Evolutionary conservation across 2,797 vertebrate species (phyloP).

Genomic region (Gambusia yucatana): DNA sequence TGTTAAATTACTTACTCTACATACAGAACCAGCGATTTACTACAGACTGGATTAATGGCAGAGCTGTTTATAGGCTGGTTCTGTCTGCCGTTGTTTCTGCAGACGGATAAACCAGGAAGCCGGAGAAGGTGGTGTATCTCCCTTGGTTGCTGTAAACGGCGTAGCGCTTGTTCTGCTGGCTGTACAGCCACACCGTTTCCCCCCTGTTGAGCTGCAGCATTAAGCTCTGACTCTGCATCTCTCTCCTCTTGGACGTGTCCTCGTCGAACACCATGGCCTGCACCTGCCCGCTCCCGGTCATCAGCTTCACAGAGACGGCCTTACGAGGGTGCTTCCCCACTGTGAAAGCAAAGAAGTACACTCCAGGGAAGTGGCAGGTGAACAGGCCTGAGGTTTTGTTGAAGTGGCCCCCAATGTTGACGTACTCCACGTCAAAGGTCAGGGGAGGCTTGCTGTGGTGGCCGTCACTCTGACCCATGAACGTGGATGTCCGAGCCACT

Average conservation of each 20-base stretch:
- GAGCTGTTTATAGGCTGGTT: slow-evolving; percentile 58
- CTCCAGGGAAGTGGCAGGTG: slow-evolving; percentile 77
- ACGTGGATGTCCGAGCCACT: slow-evolving; percentile 77
- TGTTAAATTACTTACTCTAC: slow-evolving; percentile 21
- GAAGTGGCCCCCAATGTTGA: slow-evolving; percentile 84
- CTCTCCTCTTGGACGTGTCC: slow-evolving; percentile 78
- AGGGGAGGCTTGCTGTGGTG: slow-evolving; percentile 71
- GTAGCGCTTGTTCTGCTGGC: slow-evolving; percentile 83
- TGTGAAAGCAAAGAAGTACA: slow-evolving; percentile 85
- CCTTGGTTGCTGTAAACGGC: slow-evolving; percentile 88
- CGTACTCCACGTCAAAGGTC: slow-evolving; percentile 83
- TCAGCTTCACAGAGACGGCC: slow-evolving; percentile 84
- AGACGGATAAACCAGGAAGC: slow-evolving; percentile 83
- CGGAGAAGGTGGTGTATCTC: slow-evolving; percentile 84
- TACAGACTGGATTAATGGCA: slow-evolving; percentile 11
- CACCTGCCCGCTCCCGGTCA: slow-evolving; percentile 81
- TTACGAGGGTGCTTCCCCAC: slow-evolving; percentile 84
- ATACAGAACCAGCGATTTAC: slow-evolving; percentile 10
- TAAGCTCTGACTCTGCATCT: slow-evolving; percentile 87
- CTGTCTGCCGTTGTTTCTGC: slow-evolving; percentile 51
- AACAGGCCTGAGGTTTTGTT: slow-evolving; percentile 81
- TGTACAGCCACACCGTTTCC: slow-evolving; percentile 84
- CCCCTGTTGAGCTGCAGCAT: slow-evolving; percentile 75
- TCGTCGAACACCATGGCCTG: slow-evolving; percentile 87
- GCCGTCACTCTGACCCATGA: slow-evolving; percentile 70